Percentiles rank a stretch among this genome's conserved stretches.
phyloP scores from a whole-genome alignment of 2,888 invertebrate species.

The Watsonalla cultraria region DNA sequence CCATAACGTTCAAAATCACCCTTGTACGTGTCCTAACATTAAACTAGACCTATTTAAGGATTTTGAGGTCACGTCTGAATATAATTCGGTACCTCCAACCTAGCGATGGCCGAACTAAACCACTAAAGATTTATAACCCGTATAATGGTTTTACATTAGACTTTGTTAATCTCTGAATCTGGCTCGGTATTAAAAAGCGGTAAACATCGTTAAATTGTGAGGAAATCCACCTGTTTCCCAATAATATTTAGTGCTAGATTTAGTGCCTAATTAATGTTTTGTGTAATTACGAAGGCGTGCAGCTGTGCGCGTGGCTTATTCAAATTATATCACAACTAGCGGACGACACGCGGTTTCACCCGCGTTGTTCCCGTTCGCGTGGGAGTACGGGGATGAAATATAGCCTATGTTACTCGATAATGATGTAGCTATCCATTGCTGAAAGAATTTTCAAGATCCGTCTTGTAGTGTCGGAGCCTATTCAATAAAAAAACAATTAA shows the following conservation, averaged over 20 bases:
- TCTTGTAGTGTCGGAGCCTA: no score
- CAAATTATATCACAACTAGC: no score
- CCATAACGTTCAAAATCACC: no score
- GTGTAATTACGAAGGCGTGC: neutral
- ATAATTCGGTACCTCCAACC: neutral
- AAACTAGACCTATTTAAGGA: neutral
- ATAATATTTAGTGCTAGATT: slow-evolving; percentile 7
- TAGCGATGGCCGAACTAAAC: neutral
- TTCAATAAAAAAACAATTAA: no score
- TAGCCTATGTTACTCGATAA: no score
- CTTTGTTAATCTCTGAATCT: slow-evolving; percentile 5
- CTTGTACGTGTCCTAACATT: no score
- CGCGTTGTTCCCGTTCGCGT: no score
- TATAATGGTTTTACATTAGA: slow-evolving; percentile 10
- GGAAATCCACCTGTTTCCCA: slow-evolving; percentile 20
- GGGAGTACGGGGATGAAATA: no score
- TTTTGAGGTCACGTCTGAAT: neutral
- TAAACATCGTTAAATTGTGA: slow-evolving; percentile 22
- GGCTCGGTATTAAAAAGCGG: slow-evolving; percentile 24
- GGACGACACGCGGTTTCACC: no score
- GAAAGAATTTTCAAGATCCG: no score
- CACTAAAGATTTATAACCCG: neutral
- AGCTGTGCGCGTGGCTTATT: neutral
- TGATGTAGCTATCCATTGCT: no score
- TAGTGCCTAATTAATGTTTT: neutral